phyloP scores from a whole-genome alignment of 1,140 invertebrate genomes.

The Riptortus pedestris region DNA sequence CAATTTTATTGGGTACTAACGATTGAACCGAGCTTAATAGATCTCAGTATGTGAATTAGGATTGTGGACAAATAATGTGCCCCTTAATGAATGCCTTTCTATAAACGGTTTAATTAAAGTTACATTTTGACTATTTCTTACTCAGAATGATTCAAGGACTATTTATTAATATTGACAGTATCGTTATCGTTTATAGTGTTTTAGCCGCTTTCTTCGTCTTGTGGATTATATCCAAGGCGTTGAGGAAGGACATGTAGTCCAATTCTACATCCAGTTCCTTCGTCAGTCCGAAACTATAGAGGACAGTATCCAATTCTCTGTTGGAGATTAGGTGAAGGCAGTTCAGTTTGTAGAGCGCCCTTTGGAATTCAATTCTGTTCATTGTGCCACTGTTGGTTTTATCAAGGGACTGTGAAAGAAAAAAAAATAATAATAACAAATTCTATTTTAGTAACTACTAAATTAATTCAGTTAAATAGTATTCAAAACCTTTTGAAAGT shows the following conservation, averaged over 20 bases:
- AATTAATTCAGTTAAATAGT: no score
- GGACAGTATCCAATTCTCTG: constrained; percentile 12
- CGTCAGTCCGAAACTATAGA: constrained; percentile 6
- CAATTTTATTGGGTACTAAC: no score
- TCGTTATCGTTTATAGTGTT: neutral
- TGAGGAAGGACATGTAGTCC: constrained; percentile 16
- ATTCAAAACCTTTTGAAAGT: no score
- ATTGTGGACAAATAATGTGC: no score
- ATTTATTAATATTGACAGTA: no score
- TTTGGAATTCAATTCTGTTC: neutral
- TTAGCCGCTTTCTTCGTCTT: constrained; percentile 11
- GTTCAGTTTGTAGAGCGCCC: neutral
- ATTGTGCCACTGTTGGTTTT: neutral
- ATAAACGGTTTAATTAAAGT: no score
- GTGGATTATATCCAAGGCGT: constrained; percentile 15
- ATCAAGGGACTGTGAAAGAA: neutral
- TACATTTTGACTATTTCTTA: no score
- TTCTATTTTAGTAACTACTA: neutral
- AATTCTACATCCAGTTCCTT: neutral
- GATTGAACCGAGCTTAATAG: no score
- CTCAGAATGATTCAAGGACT: no score
- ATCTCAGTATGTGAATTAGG: no score
- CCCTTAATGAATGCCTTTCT: no score
- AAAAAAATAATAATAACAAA: neutral
- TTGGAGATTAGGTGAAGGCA: neutral